These are phyloP conservation scores for Tapera naevia DNA, from an alignment of 2,797 vertebrate species.

Conservation along the genomic window DNA sequence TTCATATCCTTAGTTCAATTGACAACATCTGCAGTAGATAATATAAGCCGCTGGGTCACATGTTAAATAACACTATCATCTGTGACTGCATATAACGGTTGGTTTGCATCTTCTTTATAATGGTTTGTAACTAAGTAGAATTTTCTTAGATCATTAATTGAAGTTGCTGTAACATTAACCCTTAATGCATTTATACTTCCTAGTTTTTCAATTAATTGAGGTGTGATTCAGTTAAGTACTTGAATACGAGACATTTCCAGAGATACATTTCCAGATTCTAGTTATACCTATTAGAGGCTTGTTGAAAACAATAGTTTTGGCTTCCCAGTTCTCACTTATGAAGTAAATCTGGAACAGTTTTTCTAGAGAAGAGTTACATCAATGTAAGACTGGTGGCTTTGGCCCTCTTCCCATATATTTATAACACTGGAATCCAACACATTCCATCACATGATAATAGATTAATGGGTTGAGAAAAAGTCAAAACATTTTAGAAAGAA, in stretches of 20 bases:
- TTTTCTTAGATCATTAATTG: not conserved
- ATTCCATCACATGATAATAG: not conserved
- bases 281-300: not conserved
- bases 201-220: not conserved
- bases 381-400: not conserved
- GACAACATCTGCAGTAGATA: slow-evolving; percentile 53
- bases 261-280: not conserved
- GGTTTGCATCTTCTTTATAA: not conserved
- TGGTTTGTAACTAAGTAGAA: not conserved
- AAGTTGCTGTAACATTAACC: slow-evolving; percentile 14
- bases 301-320: not conserved
- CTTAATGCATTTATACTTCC: not conserved
- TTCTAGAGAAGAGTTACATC: not conserved
- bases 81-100: not conserved
- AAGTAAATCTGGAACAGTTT: not conserved
- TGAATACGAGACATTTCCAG: not conserved
- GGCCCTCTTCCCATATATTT: not conserved
- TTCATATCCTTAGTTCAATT: slow-evolving; percentile 36
- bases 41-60: slow-evolving; percentile 9
- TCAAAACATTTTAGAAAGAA: not conserved
- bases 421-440: not conserved
- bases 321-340: not conserved
- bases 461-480: not conserved
- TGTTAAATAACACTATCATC: slow-evolving; percentile 41
- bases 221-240: not conserved